Evolutionary conservation across 2,888 invertebrate genomes (phyloP), one percentile per base, ranked within the genome.

Genomic region (Celastrina argiolus): DNA sequence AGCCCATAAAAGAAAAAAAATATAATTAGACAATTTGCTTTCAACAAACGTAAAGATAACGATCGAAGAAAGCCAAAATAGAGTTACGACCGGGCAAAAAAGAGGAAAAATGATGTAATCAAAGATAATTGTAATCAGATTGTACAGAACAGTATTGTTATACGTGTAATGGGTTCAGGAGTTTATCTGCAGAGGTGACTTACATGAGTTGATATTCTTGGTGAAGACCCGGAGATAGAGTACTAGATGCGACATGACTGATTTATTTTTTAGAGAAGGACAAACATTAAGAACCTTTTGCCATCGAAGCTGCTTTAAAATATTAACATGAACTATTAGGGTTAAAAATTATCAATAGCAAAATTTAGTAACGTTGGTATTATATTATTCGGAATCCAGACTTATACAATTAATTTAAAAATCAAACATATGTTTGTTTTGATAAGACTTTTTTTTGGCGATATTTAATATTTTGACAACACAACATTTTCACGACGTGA

Each of bases 151-250:
- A 72, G 76, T 73, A 75, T 76, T 76, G 74, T 76, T 74, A 72
- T 74, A 77, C 78, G 76, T 76, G 76, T 74, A 74, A 71, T 69
- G 74, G 74, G 78, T 76, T 73, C 74, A 69, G 72, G 72, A 76
- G 79, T 78, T 78, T 81, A 81, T 81, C 80, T 72, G 56, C 65
- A 67, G 74, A 78, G 75, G 75, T 80, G 81, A 80, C 76, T 79
- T 78, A 77, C 77, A 73, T 66, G 66, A 67, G 69, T 69, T 69
- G 66, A 64, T 68, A 64, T 51, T 63, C 65, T 56, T 22, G 63
- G 63, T 64, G 67, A 69, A 67, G 66, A 65, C 64, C 18, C 42
- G 18, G 63, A 64, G 28, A 31, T 16, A 59, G 16, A 42, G 26
- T 28, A 65, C 58, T 56, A 39, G 56, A 65, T 56, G 16, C 26